Evolutionary conservation across 1,140 invertebrate genomes (phyloP).

Genomic region (Leptestheria dahalacensis): DNA sequence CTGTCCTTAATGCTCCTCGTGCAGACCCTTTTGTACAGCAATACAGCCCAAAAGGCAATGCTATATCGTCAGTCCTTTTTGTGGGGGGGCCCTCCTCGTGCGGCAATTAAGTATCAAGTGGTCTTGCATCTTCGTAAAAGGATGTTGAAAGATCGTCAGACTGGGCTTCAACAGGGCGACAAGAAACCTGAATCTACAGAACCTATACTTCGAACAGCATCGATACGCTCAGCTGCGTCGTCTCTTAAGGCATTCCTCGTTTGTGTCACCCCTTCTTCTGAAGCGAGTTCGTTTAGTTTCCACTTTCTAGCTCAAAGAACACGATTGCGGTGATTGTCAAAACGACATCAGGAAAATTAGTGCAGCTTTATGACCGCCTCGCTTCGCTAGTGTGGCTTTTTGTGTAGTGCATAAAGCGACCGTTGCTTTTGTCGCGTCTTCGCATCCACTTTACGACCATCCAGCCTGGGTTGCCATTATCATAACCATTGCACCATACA

Average conservation of each 20-base stretch:
- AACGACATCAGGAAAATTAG: background rate
- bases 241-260: no score
- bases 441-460: constrained; percentile 3
- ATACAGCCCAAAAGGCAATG: background rate
- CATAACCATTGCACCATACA: constrained; percentile 2
- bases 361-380: background rate
- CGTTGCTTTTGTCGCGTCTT: background rate
- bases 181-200: no score
- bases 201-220: no score
- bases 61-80: background rate
- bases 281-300: background rate
- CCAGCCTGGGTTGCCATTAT: constrained; percentile 7
- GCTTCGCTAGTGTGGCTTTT: background rate
- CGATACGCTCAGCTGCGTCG: no score
- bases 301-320: background rate
- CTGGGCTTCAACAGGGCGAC: no score
- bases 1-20: background rate
- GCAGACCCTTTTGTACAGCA: background rate
- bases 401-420: background rate
- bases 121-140: background rate
- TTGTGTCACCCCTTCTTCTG: no score
- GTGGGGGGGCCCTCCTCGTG: background rate
- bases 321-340: background rate
- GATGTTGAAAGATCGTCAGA: no score
- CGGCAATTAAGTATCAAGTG: background rate